phyloP scores from a whole-genome alignment of 2,888 invertebrate genomes.

The Epinotia ramella region DNA sequence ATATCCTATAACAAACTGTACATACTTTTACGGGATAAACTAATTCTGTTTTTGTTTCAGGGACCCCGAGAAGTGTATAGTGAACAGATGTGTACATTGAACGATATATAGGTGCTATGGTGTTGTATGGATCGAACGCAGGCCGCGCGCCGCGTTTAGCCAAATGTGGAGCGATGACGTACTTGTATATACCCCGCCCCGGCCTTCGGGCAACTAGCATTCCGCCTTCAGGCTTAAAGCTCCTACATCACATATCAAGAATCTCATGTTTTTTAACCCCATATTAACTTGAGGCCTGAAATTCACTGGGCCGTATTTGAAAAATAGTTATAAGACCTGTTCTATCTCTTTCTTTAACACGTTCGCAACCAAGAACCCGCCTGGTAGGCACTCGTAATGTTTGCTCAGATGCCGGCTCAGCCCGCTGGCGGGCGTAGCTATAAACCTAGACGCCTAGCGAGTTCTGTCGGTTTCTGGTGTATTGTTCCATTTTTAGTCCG shows the following conservation, averaged over 20 bases:
- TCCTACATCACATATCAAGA: slow-evolving; percentile 78
- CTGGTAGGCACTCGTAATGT: no score
- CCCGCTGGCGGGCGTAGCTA: no score
- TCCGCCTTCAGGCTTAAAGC: slow-evolving; percentile 69
- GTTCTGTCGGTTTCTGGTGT: no score
- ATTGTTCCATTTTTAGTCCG: no score
- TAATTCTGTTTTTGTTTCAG: slow-evolving; percentile 50
- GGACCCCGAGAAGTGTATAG: slow-evolving; percentile 55
- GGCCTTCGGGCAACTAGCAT: slow-evolving; percentile 54
- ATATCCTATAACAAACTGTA: no score
- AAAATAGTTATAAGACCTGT: neutral
- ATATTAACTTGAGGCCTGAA: slow-evolving; percentile 9
- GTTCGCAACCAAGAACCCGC: no score
- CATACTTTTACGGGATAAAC: no score
- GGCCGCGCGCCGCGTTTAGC: slow-evolving; percentile 26
- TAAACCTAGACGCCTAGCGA: no score
- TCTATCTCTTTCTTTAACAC: neutral
- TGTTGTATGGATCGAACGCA: slow-evolving; percentile 49
- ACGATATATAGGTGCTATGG: slow-evolving; percentile 79
- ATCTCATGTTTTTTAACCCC: slow-evolving; percentile 68
- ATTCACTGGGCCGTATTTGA: neutral
- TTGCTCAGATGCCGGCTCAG: no score
- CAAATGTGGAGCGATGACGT: slow-evolving; percentile 38
- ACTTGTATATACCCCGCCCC: slow-evolving; percentile 40
- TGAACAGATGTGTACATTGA: slow-evolving; percentile 77